Percentiles rank a stretch among this genome's conserved stretches.
Conservation (phyloP, 2,888 invertebrate species). For the Oxycera nigricornis region DNA sequence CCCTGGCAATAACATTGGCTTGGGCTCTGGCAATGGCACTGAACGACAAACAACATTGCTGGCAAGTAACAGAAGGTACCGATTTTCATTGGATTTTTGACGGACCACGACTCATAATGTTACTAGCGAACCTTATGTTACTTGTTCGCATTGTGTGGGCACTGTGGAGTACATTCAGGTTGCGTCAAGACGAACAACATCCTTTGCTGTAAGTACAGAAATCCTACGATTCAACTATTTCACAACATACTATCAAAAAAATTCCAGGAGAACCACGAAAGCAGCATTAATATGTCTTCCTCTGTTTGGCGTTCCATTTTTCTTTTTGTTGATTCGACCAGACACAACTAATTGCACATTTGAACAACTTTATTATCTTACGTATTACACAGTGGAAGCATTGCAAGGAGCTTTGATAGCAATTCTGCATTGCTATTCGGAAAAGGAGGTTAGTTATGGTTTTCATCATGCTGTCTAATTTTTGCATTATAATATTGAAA, state of each 20-base stretch:
- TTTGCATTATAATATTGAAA: too few species aligned
- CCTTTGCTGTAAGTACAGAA: constrained; percentile 46
- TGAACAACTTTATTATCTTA: constrained; percentile 68
- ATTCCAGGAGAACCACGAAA: constrained; percentile 67
- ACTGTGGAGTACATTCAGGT: constrained; percentile 69
- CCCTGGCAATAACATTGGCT: constrained; percentile 64
- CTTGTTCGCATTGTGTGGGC: constrained; percentile 72
- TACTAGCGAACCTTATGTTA: constrained; percentile 67
- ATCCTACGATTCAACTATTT: not conserved
- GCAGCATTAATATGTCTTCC: constrained; percentile 74
- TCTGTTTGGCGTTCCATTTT: constrained; percentile 73
- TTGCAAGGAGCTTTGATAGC: constrained; percentile 71
- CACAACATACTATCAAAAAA: not conserved
- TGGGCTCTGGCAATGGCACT: constrained; percentile 67
- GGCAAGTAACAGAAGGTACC: constrained; percentile 66
- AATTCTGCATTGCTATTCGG: constrained; percentile 71
- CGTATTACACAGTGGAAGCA: constrained; percentile 68
- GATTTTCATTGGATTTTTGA: constrained; percentile 70
- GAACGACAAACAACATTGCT: constrained; percentile 66
- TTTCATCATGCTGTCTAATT: too few species aligned
- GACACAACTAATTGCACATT: constrained; percentile 63
- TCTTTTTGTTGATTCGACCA: constrained; percentile 68
- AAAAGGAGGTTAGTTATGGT: constrained; percentile 69
- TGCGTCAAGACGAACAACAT: constrained; percentile 48
- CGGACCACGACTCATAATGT: constrained; percentile 66